Evolutionary conservation across 2,113 vertebrate genomes (phyloP).

Genomic region (Grantiella picta): DNA sequence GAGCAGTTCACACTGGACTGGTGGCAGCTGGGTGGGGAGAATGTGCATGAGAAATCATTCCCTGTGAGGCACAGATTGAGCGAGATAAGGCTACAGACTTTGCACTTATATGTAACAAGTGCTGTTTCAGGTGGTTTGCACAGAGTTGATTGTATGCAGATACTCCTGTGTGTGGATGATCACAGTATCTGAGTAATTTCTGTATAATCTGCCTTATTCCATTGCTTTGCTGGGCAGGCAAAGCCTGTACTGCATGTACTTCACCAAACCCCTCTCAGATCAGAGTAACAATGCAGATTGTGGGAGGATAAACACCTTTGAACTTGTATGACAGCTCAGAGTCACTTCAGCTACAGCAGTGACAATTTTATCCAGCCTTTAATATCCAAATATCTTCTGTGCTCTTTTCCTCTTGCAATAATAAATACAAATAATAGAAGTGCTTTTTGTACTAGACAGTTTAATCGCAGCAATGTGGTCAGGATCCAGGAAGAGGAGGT

Average conservation of each 20-base stretch:
- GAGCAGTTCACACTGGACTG: not conserved
- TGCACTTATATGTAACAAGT: not conserved
- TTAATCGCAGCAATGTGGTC: constrained; percentile 29
- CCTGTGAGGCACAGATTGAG: not conserved
- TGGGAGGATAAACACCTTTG: not conserved
- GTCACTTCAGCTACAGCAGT: not conserved
- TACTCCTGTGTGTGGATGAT: not conserved
- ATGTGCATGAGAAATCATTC: not conserved
- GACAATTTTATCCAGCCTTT: not conserved
- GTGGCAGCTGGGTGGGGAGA: not conserved
- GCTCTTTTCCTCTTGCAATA: not conserved
- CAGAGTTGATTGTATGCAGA: not conserved
- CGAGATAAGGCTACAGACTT: not conserved
- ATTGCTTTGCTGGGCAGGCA: not conserved
- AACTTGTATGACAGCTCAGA: not conserved
- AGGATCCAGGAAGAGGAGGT: constrained; percentile 34
- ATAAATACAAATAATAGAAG: not conserved
- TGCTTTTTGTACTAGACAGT: not conserved
- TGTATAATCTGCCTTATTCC: not conserved
- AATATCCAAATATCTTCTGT: not conserved
- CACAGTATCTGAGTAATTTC: constrained; percentile 31
- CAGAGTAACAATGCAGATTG: not conserved
- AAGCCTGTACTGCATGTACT: not conserved
- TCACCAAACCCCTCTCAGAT: not conserved
- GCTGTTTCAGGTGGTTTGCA: constrained; percentile 47